Evolutionary conservation across 2,797 vertebrate genomes (phyloP), one percentile per base, ranked within the genome.

Genomic region (Pseudochromis fuscus): DNA sequence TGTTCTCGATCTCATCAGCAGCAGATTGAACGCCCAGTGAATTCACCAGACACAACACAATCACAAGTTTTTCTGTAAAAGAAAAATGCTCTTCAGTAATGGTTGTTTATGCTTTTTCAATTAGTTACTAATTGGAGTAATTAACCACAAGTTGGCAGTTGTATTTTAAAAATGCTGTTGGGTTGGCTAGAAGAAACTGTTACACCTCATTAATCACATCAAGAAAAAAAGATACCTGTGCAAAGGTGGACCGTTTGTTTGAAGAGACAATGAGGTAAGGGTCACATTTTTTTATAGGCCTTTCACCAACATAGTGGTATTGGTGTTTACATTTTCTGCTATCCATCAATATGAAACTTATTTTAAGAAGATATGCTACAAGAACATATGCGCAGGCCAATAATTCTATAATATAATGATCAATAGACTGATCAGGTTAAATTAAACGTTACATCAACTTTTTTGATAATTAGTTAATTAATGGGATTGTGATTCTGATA

Each of bases 151-250:
- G 37, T 10, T 51, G 45, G n/a, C 52, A 42, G 46, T 12, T 9
- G 1, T 49, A 49, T 42, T 48, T 11, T 52, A 10, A 58, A 51
- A 12, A 56, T 50, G 23, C 37, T 30, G 25, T 23, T 57, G 44
- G 37, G 3, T 25, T 62, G 37, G n/a, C n/a, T 27, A 51, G 16
- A 37, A n/a, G 37, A 49, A n/a, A 64, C 2, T 49, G n/a, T 72
- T 25, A 10, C 6, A 25, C 4, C 11, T 28, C 31, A 38, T 9
- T 28, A 19, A 25, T 24, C 5, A 42, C 12, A 58, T 35, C 4
- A 10, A 30, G 7, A 9, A 52, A 15, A 13, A 21, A 3, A 59
- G 7, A 42, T 7, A 19, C 16, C 13, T 23, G 7, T 40, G 25
- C 12, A 44, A 19, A 21, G 7, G n/a, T 13, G 9, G 57, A 15